Evolutionary conservation across 1,140 invertebrate species (phyloP).

Genomic region (Leptinotarsa lineolata): DNA sequence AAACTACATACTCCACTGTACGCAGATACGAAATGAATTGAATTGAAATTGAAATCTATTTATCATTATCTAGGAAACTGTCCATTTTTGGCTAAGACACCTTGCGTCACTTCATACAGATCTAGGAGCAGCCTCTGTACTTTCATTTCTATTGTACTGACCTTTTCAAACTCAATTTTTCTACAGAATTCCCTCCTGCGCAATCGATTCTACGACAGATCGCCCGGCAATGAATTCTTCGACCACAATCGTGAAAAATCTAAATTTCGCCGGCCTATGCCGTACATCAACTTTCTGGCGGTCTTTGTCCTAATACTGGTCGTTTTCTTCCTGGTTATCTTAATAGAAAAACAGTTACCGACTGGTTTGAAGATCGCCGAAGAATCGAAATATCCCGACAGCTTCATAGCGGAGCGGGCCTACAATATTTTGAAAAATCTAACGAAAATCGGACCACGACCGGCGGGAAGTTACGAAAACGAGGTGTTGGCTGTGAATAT

Average conservation of each 20-base stretch:
- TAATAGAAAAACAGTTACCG: slow-evolving; percentile 62
- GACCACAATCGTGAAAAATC: slow-evolving; percentile 34
- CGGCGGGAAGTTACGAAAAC: slow-evolving; percentile 69
- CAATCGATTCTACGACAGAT: slow-evolving; percentile 18
- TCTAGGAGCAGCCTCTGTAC: too few species aligned
- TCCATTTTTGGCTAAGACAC: too few species aligned
- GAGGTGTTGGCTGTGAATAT: slow-evolving; percentile 61
- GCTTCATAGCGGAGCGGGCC: slow-evolving; percentile 69
- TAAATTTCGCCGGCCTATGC: slow-evolving; percentile 42
- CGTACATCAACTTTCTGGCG: slow-evolving; percentile 58
- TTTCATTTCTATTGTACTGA: too few species aligned
- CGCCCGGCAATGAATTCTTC: slow-evolving; percentile 1
- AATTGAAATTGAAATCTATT: too few species aligned
- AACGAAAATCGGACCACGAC: slow-evolving; percentile 66
- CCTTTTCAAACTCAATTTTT: not conserved
- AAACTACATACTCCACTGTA: too few species aligned
- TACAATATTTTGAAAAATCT: slow-evolving; percentile 57
- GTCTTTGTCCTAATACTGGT: slow-evolving; percentile 59
- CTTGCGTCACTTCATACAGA: too few species aligned
- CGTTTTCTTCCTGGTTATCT: slow-evolving; percentile 60
- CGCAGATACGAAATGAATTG: too few species aligned
- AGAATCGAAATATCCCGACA: slow-evolving; percentile 56
- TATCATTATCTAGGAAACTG: too few species aligned
- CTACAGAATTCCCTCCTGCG: slow-evolving; percentile 9
- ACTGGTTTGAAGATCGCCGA: slow-evolving; percentile 56